Evolutionary conservation across 1,140 invertebrate genomes (phyloP).

Genomic region (Stratiolaelaps scimitus): DNA sequence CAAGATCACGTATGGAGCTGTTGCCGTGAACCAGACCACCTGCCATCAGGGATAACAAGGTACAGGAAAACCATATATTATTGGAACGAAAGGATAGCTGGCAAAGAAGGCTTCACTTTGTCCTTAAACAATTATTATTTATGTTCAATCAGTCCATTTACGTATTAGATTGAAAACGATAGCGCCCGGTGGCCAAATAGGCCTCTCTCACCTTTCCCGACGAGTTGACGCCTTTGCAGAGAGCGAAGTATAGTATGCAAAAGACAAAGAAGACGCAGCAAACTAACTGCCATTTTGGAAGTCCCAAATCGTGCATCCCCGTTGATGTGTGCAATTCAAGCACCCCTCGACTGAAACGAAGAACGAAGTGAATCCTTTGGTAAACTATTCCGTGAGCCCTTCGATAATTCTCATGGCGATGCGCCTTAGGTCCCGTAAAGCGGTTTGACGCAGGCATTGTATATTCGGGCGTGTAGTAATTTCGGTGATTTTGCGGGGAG

Average conservation of each 20-base stretch:
- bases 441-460: too few species aligned
- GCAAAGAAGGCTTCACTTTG: background rate
- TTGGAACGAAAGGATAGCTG: too few species aligned
- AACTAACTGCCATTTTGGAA: conserved; percentile 43
- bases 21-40: conserved; percentile 67
- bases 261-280: conserved; percentile 45
- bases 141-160: background rate
- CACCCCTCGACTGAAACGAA: conserved; percentile 38
- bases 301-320: conserved; percentile 44
- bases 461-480: too few species aligned
- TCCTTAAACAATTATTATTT: background rate
- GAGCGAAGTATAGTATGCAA: conserved; percentile 46
- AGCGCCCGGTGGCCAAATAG: background rate
- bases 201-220: conserved; percentile 43
- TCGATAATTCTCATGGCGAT: too few species aligned
- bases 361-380: too few species aligned
- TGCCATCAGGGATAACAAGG: conserved; percentile 36
- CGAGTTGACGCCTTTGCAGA: conserved; percentile 49
- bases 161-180: conserved; percentile 19
- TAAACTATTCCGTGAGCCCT: too few species aligned
- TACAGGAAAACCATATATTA: too few species aligned
- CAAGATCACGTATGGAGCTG: conserved; percentile 61
- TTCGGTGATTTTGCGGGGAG: too few species aligned
- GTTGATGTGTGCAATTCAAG: conserved; percentile 43
- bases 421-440: too few species aligned